A percentile compares a stretch with the other conserved stretches of the same genome.
Conservation (phyloP, 2,113 vertebrate species). For the Callipepla californica region DNA sequence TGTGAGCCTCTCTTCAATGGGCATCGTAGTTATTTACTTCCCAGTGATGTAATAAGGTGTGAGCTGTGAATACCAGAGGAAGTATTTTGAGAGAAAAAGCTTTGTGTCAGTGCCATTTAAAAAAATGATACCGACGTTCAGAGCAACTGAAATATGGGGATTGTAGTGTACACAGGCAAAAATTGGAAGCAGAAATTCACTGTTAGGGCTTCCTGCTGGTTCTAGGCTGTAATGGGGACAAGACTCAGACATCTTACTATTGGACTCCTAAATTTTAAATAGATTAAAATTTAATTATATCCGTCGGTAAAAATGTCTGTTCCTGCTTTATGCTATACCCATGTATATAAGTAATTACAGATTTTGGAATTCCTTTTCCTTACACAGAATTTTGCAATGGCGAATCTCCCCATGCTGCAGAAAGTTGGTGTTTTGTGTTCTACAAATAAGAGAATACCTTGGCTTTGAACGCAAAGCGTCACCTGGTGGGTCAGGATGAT, state of each 20-base stretch:
- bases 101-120: not conserved
- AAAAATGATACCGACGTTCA: not conserved
- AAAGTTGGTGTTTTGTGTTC: not conserved
- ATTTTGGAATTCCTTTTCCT: conserved; percentile 14
- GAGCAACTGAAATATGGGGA: not conserved
- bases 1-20: not conserved
- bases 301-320: not conserved
- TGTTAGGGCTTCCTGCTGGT: not conserved
- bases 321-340: not conserved
- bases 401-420: not conserved
- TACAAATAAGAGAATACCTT: not conserved
- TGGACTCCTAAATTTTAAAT: not conserved
- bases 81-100: not conserved
- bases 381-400: not conserved
- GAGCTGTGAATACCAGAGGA: not conserved
- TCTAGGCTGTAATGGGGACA: not conserved
- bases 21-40: not conserved
- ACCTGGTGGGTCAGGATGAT: not conserved
- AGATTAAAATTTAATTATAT: not conserved
- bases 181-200: not conserved
- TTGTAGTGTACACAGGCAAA: not conserved
- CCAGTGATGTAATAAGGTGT: not conserved
- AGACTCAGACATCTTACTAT: not conserved
- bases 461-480: not conserved
- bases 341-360: not conserved